Evolutionary conservation across 2,888 invertebrate genomes (phyloP).

Genomic region (Caenorhabditis becei): DNA sequence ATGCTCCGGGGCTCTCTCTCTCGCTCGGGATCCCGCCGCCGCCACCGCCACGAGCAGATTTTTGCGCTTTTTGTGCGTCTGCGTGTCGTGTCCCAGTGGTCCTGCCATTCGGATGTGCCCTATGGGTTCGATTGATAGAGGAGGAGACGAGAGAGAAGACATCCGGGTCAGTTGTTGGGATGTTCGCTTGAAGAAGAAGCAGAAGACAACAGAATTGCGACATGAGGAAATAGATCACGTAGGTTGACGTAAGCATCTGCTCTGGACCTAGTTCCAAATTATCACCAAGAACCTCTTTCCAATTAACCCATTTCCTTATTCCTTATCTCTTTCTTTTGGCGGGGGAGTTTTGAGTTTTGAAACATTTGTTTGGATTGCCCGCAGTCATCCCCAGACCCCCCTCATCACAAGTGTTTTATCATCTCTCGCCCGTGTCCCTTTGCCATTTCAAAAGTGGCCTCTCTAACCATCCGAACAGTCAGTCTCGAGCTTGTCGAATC

Average conservation of each 20-base stretch:
- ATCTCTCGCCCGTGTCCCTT: conserved; percentile 24
- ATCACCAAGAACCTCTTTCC: conserved; percentile 6
- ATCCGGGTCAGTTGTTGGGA: conserved; percentile 16
- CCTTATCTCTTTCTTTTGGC: conserved; percentile 1
- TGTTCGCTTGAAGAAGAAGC: conserved; percentile 28
- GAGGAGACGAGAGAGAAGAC: neutral
- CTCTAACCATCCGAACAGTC: conserved; percentile 31
- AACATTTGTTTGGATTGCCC: conserved; percentile 41
- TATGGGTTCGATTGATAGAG: neutral
- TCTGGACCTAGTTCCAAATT: too few species aligned
- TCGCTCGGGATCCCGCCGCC: conserved; percentile 26
- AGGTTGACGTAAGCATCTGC: neutral
- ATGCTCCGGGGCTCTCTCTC: conserved; percentile 22
- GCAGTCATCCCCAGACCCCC: conserved; percentile 2
- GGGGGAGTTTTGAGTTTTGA: conserved; percentile 12
- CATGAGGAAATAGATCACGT: conserved; percentile 18
- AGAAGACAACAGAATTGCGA: too few species aligned
- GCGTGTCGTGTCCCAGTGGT: conserved; percentile 46
- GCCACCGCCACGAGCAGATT: conserved; percentile 34
- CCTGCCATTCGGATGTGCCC: conserved; percentile 21
- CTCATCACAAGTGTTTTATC: conserved; percentile 48
- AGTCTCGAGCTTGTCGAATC: conserved; percentile 52
- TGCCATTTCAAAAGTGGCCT: neutral
- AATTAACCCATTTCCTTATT: neutral
- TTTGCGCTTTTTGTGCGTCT: conserved; percentile 47